Base-by-base conservation (phyloP, 2,888 invertebrate genomes). In the Acronicta alni region DNA sequence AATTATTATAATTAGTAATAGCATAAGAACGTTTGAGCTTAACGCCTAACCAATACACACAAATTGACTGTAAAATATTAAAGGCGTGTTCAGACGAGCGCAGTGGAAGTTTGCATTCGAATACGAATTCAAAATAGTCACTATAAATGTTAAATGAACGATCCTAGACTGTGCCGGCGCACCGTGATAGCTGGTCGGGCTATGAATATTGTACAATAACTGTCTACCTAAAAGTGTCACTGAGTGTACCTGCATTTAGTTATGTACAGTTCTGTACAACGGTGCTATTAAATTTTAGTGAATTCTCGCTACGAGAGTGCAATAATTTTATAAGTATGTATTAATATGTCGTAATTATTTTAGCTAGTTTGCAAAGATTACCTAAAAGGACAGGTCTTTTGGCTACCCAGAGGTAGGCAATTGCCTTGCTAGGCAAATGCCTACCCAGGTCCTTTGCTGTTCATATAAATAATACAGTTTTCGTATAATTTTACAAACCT, bases 121-220 rank as follows among this genome's bases (percentile, higher is more conserved):
- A 80, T 79, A 77, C 79, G 79, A 80, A 81, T 82, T 81, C 75
- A 78, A 79, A 87, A 87, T 83, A 81, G 82, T 77, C 75, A 44
- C 80, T 68, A 82, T 88, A 86, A 86, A 86, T 88, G 77, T 85
- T 83, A 81, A 83, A 86, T 84, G 79, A 79, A 80, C 77, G 57
- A 71, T 72, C 64, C 68, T 64, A 76, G 73, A 78, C 68, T 46
- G 62, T 49, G 32, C 49, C 49, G 52, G 49, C 42, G 65, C 37
- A 48, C 32, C 63, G 61, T 71, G 63, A 72, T 73, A 75, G 69
- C 57, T 44, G 30, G 49, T 47, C 6, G 26, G 4, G 18, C 46
- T 66, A 54, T 72, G 72, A 72, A 72, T 57, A 72, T 66, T 69
- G 55, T 37, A 57, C 65, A 60, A 67, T 68, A 68, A 56, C 60